Evolutionary conservation across 1,140 invertebrate genomes (phyloP), one percentile per base, ranked within the genome.

Genomic region (Chrysoperla carnea): DNA sequence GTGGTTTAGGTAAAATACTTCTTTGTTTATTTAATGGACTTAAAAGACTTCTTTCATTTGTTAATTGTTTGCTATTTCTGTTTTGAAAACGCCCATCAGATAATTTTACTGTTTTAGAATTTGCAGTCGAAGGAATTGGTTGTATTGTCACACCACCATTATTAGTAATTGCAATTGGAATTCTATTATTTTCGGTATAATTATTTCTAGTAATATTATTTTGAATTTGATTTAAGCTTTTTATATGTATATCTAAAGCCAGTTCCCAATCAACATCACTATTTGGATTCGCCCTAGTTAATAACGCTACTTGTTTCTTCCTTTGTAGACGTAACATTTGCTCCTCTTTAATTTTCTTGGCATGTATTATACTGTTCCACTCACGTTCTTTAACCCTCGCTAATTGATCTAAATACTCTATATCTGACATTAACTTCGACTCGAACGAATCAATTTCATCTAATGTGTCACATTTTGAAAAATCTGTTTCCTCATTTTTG

Each of bases 301-400:
- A 46, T 8, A 57, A 35, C 46, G 73, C 52, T 6, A 80, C 66
- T 50, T 80, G 73, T 50, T 73, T 71, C 45, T 73, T 69, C 40
- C 81, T 68, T 44, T 79, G 61, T 4, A 85, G 60, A 42, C 81
- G 59, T 11, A 78, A 58, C 40, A 82, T 63, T 11, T 81, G 74
- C 53, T 86, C 81, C 55, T 88, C 83, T 61, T 86, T 86, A 0
- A 85, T 64, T 54, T 85, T 86, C 52, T 79, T 80, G 47, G 84
- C 62, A 52, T 79, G 72, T 6, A 86, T 53, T 27, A 88, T 76
- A 37, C 80, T 75, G 52, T 86, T 85, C 83, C 83, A 86, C 59
- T 88, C 83, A 46, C 76, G 69, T 64, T 86, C 84, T 57, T 85
- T 86, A 51, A 76, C 72, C 49, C 73, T 70, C 1, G 78, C 71